Evolutionary conservation across 2,888 invertebrate species (phyloP).

Genomic region (Drosophila anomalata): DNA sequence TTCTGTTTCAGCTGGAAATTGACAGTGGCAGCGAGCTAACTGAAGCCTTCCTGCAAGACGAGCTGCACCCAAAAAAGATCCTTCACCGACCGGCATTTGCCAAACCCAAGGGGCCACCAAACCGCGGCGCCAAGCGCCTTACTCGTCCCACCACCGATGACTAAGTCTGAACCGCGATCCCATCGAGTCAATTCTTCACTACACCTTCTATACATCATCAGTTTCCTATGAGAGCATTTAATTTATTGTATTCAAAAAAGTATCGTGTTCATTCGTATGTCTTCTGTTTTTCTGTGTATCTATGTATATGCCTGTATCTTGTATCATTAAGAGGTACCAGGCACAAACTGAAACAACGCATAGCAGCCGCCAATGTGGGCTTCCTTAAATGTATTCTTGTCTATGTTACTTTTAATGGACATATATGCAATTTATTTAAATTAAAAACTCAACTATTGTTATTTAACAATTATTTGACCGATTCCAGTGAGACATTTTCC

Average conservation of each 20-base stretch:
- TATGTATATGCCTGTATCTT: conserved; percentile 31
- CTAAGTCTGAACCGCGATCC: conserved; percentile 75
- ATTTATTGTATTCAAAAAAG: conserved; percentile 61
- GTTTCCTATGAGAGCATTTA: conserved; percentile 60
- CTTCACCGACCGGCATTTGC: conserved; percentile 96
- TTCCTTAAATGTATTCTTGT: conserved; percentile 67
- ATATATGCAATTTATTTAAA: conserved; percentile 77
- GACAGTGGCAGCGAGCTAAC: conserved; percentile 95
- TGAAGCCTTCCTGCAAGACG: conserved; percentile 95
- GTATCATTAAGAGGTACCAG: conserved; percentile 60
- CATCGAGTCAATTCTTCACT: conserved; percentile 49
- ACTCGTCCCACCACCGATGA: conserved; percentile 86
- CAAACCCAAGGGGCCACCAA: conserved; percentile 98
- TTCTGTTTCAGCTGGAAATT: conserved; percentile 90
- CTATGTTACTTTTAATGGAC: conserved; percentile 55
- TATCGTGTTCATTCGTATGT: conserved; percentile 51
- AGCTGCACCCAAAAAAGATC: conserved; percentile 96
- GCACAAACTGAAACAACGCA: conserved; percentile 67
- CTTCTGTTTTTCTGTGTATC: conserved; percentile 21
- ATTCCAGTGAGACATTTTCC: conserved; percentile 71
- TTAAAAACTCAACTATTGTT: conserved; percentile 52
- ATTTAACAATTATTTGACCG: conserved; percentile 68
- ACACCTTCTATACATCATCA: conserved; percentile 21
- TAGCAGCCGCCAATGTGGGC: conserved; percentile 69
- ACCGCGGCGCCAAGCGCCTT: conserved; percentile 94